Evolutionary conservation across 1,140 invertebrate species (phyloP).

Genomic region (Nautilus pompilius): DNA sequence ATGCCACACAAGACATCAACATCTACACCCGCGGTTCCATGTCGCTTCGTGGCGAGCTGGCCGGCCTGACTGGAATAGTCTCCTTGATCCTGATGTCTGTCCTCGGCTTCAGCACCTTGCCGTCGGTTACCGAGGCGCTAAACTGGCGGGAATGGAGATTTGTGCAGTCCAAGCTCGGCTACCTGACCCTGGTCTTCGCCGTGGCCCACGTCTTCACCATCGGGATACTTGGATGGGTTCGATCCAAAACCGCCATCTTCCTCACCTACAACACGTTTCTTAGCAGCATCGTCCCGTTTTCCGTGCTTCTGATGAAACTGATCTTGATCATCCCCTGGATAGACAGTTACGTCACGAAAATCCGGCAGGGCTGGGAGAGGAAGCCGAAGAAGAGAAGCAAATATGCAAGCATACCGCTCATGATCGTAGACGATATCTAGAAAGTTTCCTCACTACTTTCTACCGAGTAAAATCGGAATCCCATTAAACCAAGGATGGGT

Average conservation of each 20-base stretch:
- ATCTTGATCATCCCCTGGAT: conserved; percentile 32
- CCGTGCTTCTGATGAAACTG: conserved; percentile 30
- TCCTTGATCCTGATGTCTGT: conserved; percentile 35
- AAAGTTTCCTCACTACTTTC: no score
- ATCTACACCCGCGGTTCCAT: conserved; percentile 28
- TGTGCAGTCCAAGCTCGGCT: conserved; percentile 43
- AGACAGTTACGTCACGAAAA: conserved; percentile 23
- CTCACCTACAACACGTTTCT: conserved; percentile 36
- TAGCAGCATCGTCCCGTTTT: conserved; percentile 29
- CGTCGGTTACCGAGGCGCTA: conserved; percentile 34
- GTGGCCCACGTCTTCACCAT: conserved; percentile 38
- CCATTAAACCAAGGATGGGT: no score
- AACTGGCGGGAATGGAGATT: conserved; percentile 49
- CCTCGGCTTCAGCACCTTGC: conserved; percentile 38
- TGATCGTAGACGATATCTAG: no score
- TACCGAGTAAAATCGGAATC: no score
- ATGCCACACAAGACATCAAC: conserved; percentile 16
- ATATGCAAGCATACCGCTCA: no score
- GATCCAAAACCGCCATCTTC: conserved; percentile 14
- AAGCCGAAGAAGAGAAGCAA: background rate
- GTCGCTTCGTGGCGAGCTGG: conserved; percentile 44
- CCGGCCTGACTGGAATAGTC: conserved; percentile 33
- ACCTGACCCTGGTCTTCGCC: conserved; percentile 30
- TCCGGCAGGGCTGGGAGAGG: conserved; percentile 37
- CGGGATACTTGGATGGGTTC: conserved; percentile 34